Evolutionary conservation across 2,113 vertebrate species (phyloP).

Genomic region (Garra rufa): DNA sequence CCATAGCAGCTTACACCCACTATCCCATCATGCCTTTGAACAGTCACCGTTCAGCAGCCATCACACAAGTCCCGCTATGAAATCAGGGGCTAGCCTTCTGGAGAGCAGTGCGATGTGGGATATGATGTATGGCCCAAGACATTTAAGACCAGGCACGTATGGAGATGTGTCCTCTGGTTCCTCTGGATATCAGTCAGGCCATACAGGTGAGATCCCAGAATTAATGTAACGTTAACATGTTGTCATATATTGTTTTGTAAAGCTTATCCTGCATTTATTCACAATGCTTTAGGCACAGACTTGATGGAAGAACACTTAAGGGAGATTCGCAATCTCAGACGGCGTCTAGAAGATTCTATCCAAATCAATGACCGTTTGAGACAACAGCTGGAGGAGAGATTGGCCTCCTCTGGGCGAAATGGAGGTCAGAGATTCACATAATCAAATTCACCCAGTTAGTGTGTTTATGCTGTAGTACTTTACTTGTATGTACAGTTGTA

Average conservation of each 20-base stretch:
- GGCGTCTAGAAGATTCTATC: slow-evolving; percentile 90
- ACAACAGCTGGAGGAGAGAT: slow-evolving; percentile 82
- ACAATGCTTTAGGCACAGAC: slow-evolving; percentile 74
- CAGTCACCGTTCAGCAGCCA: slow-evolving; percentile 58
- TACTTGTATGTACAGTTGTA: neutral
- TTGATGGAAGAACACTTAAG: slow-evolving; percentile 87
- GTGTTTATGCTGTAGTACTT: neutral
- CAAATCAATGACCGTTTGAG: slow-evolving; percentile 86
- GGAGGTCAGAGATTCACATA: slow-evolving; percentile 68
- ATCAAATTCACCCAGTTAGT: neutral
- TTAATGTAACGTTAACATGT: neutral
- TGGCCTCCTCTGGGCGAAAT: slow-evolving; percentile 67
- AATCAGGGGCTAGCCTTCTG: slow-evolving; percentile 61
- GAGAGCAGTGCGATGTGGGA: slow-evolving; percentile 73
- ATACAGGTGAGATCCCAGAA: slow-evolving; percentile 74
- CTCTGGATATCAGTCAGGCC: slow-evolving; percentile 73
- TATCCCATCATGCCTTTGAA: slow-evolving; percentile 62
- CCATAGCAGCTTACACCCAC: slow-evolving; percentile 58
- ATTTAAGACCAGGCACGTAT: slow-evolving; percentile 59
- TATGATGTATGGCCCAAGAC: slow-evolving; percentile 45
- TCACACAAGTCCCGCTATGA: slow-evolving; percentile 55
- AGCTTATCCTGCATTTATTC: neutral
- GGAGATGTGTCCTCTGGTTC: slow-evolving; percentile 77
- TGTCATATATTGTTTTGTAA: neutral
- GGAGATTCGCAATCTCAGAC: slow-evolving; percentile 85